Base-by-base conservation (phyloP, 2,113 vertebrate genomes). In the Dryoscopus gambensis region DNA sequence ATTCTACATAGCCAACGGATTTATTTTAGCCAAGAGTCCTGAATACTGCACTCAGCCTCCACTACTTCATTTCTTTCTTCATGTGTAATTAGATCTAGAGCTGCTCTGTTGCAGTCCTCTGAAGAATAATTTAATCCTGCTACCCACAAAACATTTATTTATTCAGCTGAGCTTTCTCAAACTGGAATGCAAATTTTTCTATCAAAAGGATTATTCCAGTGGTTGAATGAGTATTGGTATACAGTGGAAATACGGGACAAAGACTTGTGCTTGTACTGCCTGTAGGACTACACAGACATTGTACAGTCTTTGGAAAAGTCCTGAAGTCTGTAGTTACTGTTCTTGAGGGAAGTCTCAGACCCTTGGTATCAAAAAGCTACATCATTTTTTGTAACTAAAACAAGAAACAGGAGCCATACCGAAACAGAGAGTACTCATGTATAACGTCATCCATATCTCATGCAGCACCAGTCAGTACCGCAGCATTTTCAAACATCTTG, bases 91-190 rank as follows among this genome's bases (percentile, higher is more conserved):
- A 79, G 46, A 95, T 87, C 50, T 80, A 84, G 65, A 9, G 4
- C 35, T 68, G 70, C 57, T 84, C 59, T 80, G n/a, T 84, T 71
- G 56, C 18, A 76, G 62, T 46, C 65, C 57, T 87, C 53, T 74
- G 65, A 90, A 91, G 65, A 92, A 77, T 84, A 95, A 93, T 62
- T 87, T 50, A 85, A 93, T 80, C 35, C 62, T 65, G 53, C 89
- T 57, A 57, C 30, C 55, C 81, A 75, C 71, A 63, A 88, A 93
- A 92, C 76, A 52, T 78, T 90, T 39, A 87, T 50, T 86, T 76
- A 70, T 35, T 80, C 71, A 39, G 37, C 4, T 89, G 55, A 92
- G 83, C 28, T 53, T 68, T 92, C 35, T 89, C 40, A 84, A 75
- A 84, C 52, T 18, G 42, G 20, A 77, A 87, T n/a, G 57, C 37